phyloP scores from a whole-genome alignment of 2,888 invertebrate genomes.

The Nysson spinosus region DNA sequence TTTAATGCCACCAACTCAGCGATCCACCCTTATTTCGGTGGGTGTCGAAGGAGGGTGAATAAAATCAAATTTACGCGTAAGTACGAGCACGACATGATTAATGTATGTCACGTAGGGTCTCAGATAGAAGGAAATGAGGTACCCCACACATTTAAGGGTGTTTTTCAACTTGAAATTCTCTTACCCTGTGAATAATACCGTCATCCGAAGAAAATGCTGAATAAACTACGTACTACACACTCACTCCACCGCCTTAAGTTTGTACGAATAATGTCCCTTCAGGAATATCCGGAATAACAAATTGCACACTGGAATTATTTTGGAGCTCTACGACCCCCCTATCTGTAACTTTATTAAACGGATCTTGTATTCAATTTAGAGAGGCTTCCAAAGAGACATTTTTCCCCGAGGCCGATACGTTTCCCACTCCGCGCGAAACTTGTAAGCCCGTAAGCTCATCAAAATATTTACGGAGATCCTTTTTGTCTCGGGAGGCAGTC shows the following conservation, averaged over 20 bases:
- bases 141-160: slow-evolving; percentile 37
- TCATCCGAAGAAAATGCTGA: slow-evolving; percentile 15
- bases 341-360: slow-evolving; percentile 54
- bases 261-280: neutral
- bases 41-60: slow-evolving; percentile 46
- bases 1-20: slow-evolving; percentile 30
- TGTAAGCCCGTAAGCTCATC: slow-evolving; percentile 57
- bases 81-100: slow-evolving; percentile 52
- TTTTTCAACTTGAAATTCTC: slow-evolving; percentile 43
- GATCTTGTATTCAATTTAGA: slow-evolving; percentile 60
- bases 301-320: slow-evolving; percentile 31
- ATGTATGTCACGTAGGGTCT: slow-evolving; percentile 56
- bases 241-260: neutral
- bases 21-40: slow-evolving; percentile 7
- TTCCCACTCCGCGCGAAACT: slow-evolving; percentile 34
- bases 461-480: slow-evolving; percentile 55
- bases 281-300: slow-evolving; percentile 23
- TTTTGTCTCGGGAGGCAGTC: slow-evolving; percentile 34
- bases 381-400: slow-evolving; percentile 52
- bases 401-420: slow-evolving; percentile 34
- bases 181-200: slow-evolving; percentile 26
- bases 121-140: slow-evolving; percentile 49
- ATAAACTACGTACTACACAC: slow-evolving; percentile 27
- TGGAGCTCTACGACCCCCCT: neutral
- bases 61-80: slow-evolving; percentile 59